These are phyloP conservation scores for Eueides isabella DNA, from an alignment of 1,140 invertebrate species.

Conservation along the genomic window DNA sequence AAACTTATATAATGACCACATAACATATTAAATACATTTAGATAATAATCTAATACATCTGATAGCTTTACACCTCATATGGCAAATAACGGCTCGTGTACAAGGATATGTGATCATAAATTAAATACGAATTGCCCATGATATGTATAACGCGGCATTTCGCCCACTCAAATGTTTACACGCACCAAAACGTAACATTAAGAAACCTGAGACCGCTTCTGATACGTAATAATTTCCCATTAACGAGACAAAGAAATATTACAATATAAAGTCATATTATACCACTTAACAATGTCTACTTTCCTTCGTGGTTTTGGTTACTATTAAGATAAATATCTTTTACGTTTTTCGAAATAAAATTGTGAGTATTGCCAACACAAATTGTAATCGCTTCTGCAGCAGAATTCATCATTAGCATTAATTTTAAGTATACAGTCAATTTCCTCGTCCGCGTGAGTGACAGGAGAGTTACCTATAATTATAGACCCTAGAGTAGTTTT, in stretches of 20 bases:
- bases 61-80: background rate
- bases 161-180: constrained; percentile 43
- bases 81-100: background rate
- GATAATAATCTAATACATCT: background rate
- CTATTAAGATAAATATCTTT: background rate
- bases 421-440: constrained; percentile 23
- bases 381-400: background rate
- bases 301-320: background rate
- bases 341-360: background rate
- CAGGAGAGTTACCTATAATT: constrained; percentile 57
- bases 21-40: background rate
- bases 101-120: background rate
- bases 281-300: background rate
- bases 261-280: background rate
- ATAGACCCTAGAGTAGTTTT: constrained; percentile 57
- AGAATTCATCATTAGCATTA: background rate
- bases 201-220: constrained; percentile 25
- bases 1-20: too few species aligned
- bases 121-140: background rate
- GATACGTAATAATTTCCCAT: constrained; percentile 25
- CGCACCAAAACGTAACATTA: constrained; percentile 28
- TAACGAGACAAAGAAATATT: constrained; percentile 17
- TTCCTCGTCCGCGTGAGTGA: constrained; percentile 33
- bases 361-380: background rate
- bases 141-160: constrained; percentile 41